phyloP scores from a whole-genome alignment of 2,797 vertebrate species.

The Mormyrops boulengeri region DNA sequence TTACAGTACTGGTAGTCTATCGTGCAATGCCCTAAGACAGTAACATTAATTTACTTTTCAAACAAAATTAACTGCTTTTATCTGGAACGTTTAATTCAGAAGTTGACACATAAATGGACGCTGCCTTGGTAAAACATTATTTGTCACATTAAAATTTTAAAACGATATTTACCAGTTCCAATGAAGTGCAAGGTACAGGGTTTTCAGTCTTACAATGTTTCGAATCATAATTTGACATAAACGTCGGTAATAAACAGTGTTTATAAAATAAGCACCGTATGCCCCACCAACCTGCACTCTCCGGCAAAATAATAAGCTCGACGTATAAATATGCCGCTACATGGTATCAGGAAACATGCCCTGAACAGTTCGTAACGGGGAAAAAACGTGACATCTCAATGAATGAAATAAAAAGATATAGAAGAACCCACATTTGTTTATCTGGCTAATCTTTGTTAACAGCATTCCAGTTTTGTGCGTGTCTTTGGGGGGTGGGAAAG shows the following conservation, averaged over 20 bases:
- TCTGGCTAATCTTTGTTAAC: background rate
- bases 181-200: background rate
- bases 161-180: background rate
- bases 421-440: background rate
- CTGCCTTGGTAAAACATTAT: background rate
- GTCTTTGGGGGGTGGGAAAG: background rate
- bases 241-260: background rate
- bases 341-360: background rate
- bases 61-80: background rate
- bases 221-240: background rate
- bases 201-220: background rate
- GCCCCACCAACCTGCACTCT: background rate
- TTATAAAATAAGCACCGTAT: background rate
- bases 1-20: background rate
- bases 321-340: background rate
- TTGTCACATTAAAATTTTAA: background rate
- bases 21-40: background rate
- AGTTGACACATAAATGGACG: background rate
- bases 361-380: background rate
- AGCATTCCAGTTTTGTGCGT: background rate
- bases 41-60: background rate
- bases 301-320: background rate
- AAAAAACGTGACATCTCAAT: background rate
- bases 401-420: background rate
- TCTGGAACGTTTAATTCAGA: background rate